These are phyloP conservation scores for Achlya flavicornis DNA, from an alignment of 2,888 invertebrate genomes.

Conservation along the genomic window DNA sequence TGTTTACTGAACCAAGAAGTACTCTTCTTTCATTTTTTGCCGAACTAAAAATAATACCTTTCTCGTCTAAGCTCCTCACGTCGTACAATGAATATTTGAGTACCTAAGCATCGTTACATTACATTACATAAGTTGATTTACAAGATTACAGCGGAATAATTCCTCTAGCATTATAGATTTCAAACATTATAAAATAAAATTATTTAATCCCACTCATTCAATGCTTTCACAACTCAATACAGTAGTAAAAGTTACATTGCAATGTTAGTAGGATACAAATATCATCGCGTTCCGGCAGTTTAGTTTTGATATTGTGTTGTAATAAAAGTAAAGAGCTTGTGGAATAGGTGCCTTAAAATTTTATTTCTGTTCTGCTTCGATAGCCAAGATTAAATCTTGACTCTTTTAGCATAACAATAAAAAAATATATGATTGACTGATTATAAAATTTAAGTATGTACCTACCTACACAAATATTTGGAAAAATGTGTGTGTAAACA, in stretches of 20 bases:
- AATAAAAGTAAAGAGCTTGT: conserved; percentile 1
- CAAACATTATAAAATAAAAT: not conserved
- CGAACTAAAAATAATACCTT: too few relatives aligned
- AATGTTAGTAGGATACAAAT: not conserved
- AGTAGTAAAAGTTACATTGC: conserved; percentile 5
- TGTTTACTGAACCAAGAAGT: too few relatives aligned
- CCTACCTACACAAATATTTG: not conserved
- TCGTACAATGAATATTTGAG: too few relatives aligned
- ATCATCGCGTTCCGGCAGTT: not conserved
- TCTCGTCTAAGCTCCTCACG: too few relatives aligned
- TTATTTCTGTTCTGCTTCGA: conserved; percentile 5
- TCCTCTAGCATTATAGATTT: too few relatives aligned
- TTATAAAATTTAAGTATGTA: not conserved
- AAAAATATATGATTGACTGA: not conserved
- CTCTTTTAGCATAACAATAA: not conserved
- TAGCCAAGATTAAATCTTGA: not conserved
- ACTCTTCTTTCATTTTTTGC: too few relatives aligned
- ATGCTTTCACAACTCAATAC: not conserved
- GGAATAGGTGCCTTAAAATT: conserved; percentile 1
- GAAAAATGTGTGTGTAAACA: too few relatives aligned
- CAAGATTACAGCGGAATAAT: too few relatives aligned
- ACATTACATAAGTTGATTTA: too few relatives aligned
- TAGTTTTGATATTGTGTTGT: conserved; percentile 3
- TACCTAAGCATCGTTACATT: too few relatives aligned
- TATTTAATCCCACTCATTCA: not conserved